Base-by-base conservation (phyloP, 2,113 vertebrate species). In the Trogon melanurus region DNA sequence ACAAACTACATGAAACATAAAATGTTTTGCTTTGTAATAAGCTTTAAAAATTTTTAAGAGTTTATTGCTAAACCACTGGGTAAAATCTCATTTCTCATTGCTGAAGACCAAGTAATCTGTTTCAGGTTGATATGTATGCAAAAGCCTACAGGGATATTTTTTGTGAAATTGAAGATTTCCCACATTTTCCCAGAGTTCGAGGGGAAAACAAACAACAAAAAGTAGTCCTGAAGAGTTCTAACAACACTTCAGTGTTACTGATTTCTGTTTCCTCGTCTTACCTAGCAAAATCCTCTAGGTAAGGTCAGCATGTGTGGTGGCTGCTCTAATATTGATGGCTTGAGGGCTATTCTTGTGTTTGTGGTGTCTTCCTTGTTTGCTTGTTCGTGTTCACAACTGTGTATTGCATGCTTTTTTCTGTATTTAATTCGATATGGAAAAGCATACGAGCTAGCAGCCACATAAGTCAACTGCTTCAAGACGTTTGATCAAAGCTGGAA, bases 71-170 rank as follows among this genome's bases (percentile, higher is more conserved):
- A 94, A 23, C n/a, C 48, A 74, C 29, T 61, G 38, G 57, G 56
- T 85, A 84, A 64, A 91, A 84, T 51, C 20, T 81, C 2, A 61
- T 64, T 86, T 95, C 91, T 95, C 54, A 36, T 50, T 72, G 70
- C 53, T 61, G 89, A 79, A 81, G 75, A 67, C 21, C 5, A 56
- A 75, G 34, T 66, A 51, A 87, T 91, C 34, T 60, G 29, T 54
- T 95, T 83, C 65, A 84, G 38, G 76, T 84, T 88, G 79, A 38
- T 76, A 32, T 9, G 29, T 56, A 47, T 64, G 44, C 34, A 82
- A 86, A 93, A 93, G 34, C 38, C 48, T 61, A 20, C 48, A 50
- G 47, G 64, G 50, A 83, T 70, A 32, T 8, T 19, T 38, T 50
- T 72, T 53, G 71, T 81, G 50, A 94, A 87, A 82, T 58, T 48